These are phyloP conservation scores for Limonius californicus DNA, from an alignment of 1,140 invertebrate species.

Conservation along the genomic window DNA sequence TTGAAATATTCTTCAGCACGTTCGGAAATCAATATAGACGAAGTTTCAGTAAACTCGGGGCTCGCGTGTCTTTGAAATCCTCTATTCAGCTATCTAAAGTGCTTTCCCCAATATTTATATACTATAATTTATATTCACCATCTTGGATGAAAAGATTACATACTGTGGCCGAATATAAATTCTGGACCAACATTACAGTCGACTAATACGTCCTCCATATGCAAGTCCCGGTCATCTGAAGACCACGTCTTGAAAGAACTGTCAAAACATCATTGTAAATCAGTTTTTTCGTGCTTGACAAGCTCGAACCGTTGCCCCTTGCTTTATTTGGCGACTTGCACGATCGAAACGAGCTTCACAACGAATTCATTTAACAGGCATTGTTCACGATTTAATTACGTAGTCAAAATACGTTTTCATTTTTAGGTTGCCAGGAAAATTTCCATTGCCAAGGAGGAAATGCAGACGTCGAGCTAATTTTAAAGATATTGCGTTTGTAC, in stretches of 20 bases:
- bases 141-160: slow-evolving; percentile 34
- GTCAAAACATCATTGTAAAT: slow-evolving; percentile 20
- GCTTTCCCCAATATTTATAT: slow-evolving; percentile 35
- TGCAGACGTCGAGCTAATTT: no score
- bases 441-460: no score
- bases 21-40: slow-evolving; percentile 31
- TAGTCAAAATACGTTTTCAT: no score
- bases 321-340: not conserved
- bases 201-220: slow-evolving; percentile 12
- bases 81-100: slow-evolving; percentile 29
- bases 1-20: slow-evolving; percentile 44
- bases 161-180: slow-evolving; percentile 21
- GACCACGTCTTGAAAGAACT: slow-evolving; percentile 1
- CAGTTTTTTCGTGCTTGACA: slow-evolving; percentile 10
- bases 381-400: no score
- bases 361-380: slow-evolving; percentile 1
- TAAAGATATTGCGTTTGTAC: no score
- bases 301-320: not conserved
- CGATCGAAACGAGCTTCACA: not conserved
- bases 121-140: slow-evolving; percentile 37
- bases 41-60: not conserved
- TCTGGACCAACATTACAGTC: slow-evolving; percentile 8
- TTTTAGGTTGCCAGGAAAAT: no score
- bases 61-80: slow-evolving; percentile 6
- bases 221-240: slow-evolving; percentile 1